Evolutionary conservation across 2,113 vertebrate species (phyloP), one percentile per base, ranked within the genome.

Genomic region (Lipophrys pholis): DNA sequence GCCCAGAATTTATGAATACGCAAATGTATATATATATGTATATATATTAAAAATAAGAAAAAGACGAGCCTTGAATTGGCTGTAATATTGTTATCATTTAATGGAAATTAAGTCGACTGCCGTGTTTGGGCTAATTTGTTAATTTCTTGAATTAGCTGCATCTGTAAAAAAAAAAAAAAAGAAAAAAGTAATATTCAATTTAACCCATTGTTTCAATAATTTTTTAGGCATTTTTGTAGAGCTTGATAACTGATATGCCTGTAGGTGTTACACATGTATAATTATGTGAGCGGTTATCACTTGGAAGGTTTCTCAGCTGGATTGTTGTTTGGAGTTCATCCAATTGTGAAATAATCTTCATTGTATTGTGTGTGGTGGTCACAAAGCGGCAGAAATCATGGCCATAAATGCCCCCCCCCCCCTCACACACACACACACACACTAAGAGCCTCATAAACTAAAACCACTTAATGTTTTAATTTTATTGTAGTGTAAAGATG

Each of bases 1-100:
- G 87, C 87, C 81, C 58, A 35, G 87, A 89, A 87, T 86, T 84
- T 88, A 86, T 88, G 87, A 89, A 91, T 86, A 88, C 65, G 39
- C 63, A 74, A 78, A 84, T 52, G 66, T 12, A 42, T 50, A 42
- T 30, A 30, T 30, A 30, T 30, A 4, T 30, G 4, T 30, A 30
- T 30, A 30, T 30, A 30, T 30, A 30, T 2, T 2, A 15, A 48
- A 62, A 60, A 50, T 15, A 42, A 16, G 59, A 63, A 63, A 49
- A 53, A 11, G 21, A 30, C 21, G 21, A 30, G 21, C 21, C 2
- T 14, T 49, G 77, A 63, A 71, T 50, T 56, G 80, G 67, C 14
- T 73, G 62, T 41, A 87, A 81, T 70, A 73, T 30, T 69, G 75
- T 88, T 87, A 89, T 90, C 77, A 83, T 83, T 89, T 86, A 84